A percentile compares a stretch with the other conserved stretches of the same genome.
Conservation (phyloP, 2,113 vertebrate species). For the Ptyas mucosa region DNA sequence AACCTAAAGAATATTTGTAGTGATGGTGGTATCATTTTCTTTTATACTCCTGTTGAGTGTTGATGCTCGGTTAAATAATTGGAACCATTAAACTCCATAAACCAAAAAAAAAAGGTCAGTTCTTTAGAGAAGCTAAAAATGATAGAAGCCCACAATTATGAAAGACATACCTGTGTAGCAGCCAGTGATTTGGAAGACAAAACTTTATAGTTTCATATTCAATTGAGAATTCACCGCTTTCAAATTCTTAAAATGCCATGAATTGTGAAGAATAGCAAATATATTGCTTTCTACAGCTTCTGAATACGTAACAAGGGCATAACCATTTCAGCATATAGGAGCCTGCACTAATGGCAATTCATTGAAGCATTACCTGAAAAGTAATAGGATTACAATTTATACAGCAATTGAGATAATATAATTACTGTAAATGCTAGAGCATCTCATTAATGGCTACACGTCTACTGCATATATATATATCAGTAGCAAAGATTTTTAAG, state of each 20-base stretch:
- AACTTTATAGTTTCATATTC: constrained; percentile 30
- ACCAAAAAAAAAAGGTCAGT: not conserved
- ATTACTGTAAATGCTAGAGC: constrained; percentile 62
- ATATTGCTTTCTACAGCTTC: constrained; percentile 28
- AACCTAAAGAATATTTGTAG: not conserved
- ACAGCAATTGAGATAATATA: constrained; percentile 49
- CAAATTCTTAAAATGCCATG: constrained; percentile 50
- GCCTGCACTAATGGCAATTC: constrained; percentile 28
- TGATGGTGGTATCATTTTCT: not conserved
- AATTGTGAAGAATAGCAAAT: constrained; percentile 42
- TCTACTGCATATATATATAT: constrained; percentile 38
- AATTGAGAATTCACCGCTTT: constrained; percentile 48
- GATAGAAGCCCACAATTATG: constrained; percentile 24
- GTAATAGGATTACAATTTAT: constrained; percentile 24
- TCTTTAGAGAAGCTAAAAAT: constrained; percentile 25
- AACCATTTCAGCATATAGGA: constrained; percentile 38
- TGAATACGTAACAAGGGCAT: constrained; percentile 31
- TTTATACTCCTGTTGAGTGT: not conserved
- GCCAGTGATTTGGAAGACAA: constrained; percentile 23
- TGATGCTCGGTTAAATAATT: not conserved
- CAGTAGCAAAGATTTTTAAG: constrained; percentile 53
- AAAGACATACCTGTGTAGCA: constrained; percentile 4
- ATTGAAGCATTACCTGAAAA: constrained; percentile 38
- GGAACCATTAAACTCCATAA: not conserved
- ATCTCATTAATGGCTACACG: constrained; percentile 40